Evolutionary conservation across 1,140 invertebrate species (phyloP).

Genomic region (Camponotus floridanus): DNA sequence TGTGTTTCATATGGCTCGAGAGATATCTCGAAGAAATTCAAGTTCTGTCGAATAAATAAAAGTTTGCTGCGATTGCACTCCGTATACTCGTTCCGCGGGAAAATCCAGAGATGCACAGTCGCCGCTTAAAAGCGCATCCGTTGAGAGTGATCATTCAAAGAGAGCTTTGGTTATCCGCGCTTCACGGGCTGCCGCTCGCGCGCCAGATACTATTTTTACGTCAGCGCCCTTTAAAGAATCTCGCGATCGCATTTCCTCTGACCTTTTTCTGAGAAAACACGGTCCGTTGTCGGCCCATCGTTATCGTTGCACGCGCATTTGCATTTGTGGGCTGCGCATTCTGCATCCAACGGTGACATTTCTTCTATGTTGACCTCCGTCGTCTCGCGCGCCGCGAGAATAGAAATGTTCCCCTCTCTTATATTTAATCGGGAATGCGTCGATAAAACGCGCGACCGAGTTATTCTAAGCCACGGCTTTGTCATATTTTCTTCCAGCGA

Average conservation of each 20-base stretch:
- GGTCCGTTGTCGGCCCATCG: neutral
- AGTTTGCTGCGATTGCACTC: neutral
- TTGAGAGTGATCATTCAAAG: constrained; percentile 53
- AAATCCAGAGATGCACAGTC: constrained; percentile 17
- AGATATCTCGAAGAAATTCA: neutral
- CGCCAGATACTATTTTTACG: constrained; percentile 56
- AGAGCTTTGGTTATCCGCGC: constrained; percentile 56
- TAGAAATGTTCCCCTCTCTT: neutral
- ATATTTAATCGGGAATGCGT: constrained; percentile 47
- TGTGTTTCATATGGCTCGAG: neutral
- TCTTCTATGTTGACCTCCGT: constrained; percentile 2
- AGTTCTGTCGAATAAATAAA: constrained; percentile 30
- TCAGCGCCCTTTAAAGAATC: constrained; percentile 46
- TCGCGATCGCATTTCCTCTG: constrained; percentile 38
- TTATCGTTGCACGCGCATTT: constrained; percentile 57
- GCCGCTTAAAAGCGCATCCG: constrained; percentile 40
- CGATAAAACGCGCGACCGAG: constrained; percentile 17
- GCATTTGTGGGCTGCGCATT: constrained; percentile 14
- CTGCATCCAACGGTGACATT: constrained; percentile 13
- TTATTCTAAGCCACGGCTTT: constrained; percentile 43
- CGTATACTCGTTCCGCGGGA: neutral
- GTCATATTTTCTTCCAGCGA: neutral
- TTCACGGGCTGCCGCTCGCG: constrained; percentile 52
- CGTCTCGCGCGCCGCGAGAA: constrained; percentile 16
- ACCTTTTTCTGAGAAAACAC: constrained; percentile 26